Evolutionary conservation across 37 sponge, comb jelly and placozoan genomes (phyloP), one percentile per base, ranked within the genome.

Genomic region (Hexactinellida sp.): DNA sequence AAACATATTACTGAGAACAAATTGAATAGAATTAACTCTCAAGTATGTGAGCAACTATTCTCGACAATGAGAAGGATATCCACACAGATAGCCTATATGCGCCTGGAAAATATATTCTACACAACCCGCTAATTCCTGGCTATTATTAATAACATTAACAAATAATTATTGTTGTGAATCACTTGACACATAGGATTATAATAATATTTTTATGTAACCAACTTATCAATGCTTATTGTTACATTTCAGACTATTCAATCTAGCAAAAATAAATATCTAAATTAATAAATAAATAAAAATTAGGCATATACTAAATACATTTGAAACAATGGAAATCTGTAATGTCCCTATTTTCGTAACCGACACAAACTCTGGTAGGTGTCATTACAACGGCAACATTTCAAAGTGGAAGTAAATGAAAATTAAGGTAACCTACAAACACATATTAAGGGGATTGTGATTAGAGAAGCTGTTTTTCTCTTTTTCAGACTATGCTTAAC

Each of bases 371-470:
- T 63, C 30, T 63, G 76, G 76, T 63, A 63, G 5, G 30, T 25
- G 28, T 63, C 76, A 25, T 63, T 1, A 23, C 30, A 63, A n/a
- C 30, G 21, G 5, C 28, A 10, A 63, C 76, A 63, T 25, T n/a
- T 3, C 30, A 63, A 10, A 10, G 5, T n/a, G 30, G 21, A 63
- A 28, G 21, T 63, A 23, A 63, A 63, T 32, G 76, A 10, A n/a
- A 25, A 63, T 63, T 63, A 7, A 63, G 76, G 76, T n/a, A 63
- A 63, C 5, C 76, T 10, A 63, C 76, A 63, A 63, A 63, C 34
- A 63, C 76, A 63, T 25, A 63, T 63, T n/a, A 63, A n/a, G 13
- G 76, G 76, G 5, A 63, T 63, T 63, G 76, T 63, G 25, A 63
- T 25, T 25, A 10, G 3, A 63, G 76, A 10, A 10, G 76, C 21